These are phyloP conservation scores for Horisme vitalbata DNA, from an alignment of 2,888 invertebrate genomes.

Conservation along the genomic window DNA sequence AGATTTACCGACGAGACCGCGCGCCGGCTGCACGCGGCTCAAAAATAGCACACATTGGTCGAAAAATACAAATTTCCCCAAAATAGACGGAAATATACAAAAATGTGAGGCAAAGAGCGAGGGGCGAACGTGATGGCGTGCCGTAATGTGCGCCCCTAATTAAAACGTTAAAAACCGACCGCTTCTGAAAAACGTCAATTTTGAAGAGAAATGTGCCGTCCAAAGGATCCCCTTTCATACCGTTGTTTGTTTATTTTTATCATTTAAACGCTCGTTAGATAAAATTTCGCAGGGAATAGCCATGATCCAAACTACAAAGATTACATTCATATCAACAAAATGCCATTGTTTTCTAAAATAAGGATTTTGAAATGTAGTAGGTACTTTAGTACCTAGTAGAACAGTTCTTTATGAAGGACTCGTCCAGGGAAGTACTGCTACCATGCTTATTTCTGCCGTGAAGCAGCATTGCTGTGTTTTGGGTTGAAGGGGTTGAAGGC, in stretches of 20 bases:
- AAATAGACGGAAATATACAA: conserved; percentile 82
- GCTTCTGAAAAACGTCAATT: conserved; percentile 82
- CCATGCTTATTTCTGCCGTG: too few species aligned
- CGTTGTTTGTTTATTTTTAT: conserved; percentile 68
- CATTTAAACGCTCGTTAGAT: conserved; percentile 56
- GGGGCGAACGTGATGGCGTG: conserved; percentile 80
- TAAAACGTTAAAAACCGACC: conserved; percentile 82
- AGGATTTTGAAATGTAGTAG: too few species aligned
- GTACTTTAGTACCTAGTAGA: too few species aligned
- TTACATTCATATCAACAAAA: background rate
- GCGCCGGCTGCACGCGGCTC: conserved; percentile 79
- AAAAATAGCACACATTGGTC: conserved; percentile 80
- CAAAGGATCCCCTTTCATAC: conserved; percentile 75
- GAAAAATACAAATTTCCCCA: conserved; percentile 82
- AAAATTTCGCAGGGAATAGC: conserved; percentile 58
- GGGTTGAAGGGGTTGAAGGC: too few species aligned
- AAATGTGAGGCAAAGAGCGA: conserved; percentile 78
- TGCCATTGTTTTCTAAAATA: too few species aligned
- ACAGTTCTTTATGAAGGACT: too few species aligned
- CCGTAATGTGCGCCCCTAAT: conserved; percentile 83
- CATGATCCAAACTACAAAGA: conserved; percentile 14
- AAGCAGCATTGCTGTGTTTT: too few species aligned
- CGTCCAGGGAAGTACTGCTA: too few species aligned
- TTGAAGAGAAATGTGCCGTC: conserved; percentile 81
- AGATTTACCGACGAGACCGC: conserved; percentile 73